Percentiles rank a stretch among this genome's conserved stretches.
phyloP scores from a whole-genome alignment of 2,113 vertebrate genomes.

The Cephalopterus ornatus region DNA sequence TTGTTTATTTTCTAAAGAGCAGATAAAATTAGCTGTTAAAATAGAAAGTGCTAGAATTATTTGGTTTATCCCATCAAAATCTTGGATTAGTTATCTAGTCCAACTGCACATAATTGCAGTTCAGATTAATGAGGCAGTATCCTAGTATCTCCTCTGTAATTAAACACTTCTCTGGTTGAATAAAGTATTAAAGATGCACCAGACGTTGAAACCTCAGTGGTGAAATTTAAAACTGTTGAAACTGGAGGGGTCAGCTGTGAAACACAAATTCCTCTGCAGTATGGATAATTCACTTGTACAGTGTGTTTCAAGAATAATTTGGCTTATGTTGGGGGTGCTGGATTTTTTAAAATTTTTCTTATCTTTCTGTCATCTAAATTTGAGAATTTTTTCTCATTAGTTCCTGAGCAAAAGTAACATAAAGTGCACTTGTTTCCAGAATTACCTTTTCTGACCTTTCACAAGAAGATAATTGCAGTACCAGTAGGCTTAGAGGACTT shows the following conservation, averaged over 20 bases:
- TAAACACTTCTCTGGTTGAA: constrained; percentile 37
- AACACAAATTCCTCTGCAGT: background rate
- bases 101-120: constrained; percentile 43
- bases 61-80: constrained; percentile 39
- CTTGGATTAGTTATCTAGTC: constrained; percentile 35
- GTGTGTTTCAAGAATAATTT: constrained; percentile 24
- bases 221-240: constrained; percentile 66
- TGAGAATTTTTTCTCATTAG: constrained; percentile 89
- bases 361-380: constrained; percentile 67
- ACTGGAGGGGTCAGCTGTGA: constrained; percentile 37
- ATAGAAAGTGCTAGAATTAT: constrained; percentile 15
- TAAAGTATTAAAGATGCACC: constrained; percentile 52
- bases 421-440: constrained; percentile 89
- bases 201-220: constrained; percentile 39
- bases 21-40: constrained; percentile 1
- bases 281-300: background rate
- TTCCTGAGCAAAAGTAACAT: constrained; percentile 88
- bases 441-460: constrained; percentile 92
- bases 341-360: background rate
- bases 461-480: constrained; percentile 93
- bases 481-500: constrained; percentile 82
- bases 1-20: constrained; percentile 16
- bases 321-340: background rate
- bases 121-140: constrained; percentile 69
- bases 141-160: constrained; percentile 55